These are phyloP conservation scores for Typhlichthys eigenmanni DNA, from an alignment of 2,797 vertebrate species.

Conservation along the genomic window DNA sequence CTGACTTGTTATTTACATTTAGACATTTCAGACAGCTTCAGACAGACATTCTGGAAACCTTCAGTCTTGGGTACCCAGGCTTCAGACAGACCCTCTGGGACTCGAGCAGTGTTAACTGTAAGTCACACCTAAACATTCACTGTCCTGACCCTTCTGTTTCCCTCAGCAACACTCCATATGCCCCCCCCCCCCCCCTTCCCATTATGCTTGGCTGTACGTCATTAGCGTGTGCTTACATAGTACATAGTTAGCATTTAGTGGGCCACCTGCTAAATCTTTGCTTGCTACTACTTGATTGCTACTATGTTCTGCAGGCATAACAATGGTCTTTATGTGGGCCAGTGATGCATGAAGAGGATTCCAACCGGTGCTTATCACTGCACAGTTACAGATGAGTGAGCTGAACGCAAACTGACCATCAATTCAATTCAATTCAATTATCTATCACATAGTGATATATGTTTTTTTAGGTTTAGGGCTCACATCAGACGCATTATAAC, in stretches of 20 bases:
- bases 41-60: no score
- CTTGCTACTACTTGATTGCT: slow-evolving; percentile 37
- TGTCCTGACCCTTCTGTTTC: no score
- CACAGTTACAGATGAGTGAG: neutral
- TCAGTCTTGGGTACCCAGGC: no score
- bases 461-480: no score
- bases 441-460: no score
- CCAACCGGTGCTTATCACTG: slow-evolving; percentile 18
- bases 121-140: no score
- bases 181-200: neutral
- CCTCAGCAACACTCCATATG: neutral
- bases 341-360: slow-evolving; percentile 70
- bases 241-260: slow-evolving; percentile 51
- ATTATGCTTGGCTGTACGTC: neutral
- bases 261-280: slow-evolving; percentile 63
- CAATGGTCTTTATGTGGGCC: slow-evolving; percentile 54
- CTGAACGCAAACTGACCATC: neutral
- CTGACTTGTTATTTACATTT: no score
- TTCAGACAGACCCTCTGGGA: no score
- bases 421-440: no score
- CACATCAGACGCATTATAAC: no score
- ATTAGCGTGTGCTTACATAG: slow-evolving; percentile 37
- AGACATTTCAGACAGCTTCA: no score
- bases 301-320: slow-evolving; percentile 50
- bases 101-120: no score